Conservation (phyloP, 2,113 vertebrate species). For the Myrmecophaga tridactyla region DNA sequence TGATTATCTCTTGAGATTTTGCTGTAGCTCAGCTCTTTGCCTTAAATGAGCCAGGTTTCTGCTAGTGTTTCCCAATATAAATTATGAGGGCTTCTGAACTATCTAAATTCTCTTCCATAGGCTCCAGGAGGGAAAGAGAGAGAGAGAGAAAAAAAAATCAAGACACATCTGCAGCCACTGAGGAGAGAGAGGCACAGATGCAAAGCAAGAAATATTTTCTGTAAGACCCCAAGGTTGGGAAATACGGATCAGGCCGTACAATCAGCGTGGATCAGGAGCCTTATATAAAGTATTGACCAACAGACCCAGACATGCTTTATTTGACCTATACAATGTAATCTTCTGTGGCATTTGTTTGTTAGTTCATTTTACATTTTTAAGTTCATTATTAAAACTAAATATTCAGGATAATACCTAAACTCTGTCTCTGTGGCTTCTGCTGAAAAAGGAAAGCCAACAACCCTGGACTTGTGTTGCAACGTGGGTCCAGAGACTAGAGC, state of each 20-base stretch:
- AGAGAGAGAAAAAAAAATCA: not conserved
- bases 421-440: not conserved
- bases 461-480: not conserved
- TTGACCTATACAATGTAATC: not conserved
- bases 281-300: not conserved
- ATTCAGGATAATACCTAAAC: slow-evolving; percentile 2
- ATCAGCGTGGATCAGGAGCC: not conserved
- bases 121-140: not conserved
- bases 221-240: not conserved
- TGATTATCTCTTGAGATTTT: slow-evolving; percentile 56
- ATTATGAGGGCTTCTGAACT: not conserved
- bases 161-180: not conserved
- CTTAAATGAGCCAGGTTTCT: slow-evolving; percentile 28
- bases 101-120: not conserved
- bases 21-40: slow-evolving; percentile 44
- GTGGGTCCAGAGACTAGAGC: not conserved
- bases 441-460: not conserved
- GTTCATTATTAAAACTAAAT: not conserved
- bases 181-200: not conserved
- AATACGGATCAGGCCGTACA: not conserved
- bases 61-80: slow-evolving; percentile 24
- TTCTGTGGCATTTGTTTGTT: not conserved
- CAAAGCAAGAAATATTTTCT: not conserved
- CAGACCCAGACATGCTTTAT: not conserved
- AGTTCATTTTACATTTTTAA: not conserved